A percentile compares a stretch with the other conserved stretches of the same genome.
Evolutionary conservation across 1,140 invertebrate species (phyloP).

Genomic region (Thaumatotibia leucotreta): DNA sequence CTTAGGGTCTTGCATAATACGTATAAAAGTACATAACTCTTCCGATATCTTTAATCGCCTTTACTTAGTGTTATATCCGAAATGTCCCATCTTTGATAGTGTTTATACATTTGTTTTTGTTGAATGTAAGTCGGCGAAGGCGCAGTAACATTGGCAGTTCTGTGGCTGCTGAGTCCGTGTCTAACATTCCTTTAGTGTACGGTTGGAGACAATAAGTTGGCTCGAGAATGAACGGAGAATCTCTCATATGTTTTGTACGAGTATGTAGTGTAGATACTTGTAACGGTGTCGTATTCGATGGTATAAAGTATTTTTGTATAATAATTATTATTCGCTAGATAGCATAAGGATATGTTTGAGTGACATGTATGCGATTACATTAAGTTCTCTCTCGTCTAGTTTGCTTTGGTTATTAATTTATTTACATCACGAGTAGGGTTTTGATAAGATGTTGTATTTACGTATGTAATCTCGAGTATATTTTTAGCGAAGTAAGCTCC

Average conservation of each 20-base stretch:
- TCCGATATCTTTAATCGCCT: background rate
- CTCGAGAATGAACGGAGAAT: background rate
- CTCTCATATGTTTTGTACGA: background rate
- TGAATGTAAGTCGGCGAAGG: background rate
- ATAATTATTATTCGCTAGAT: background rate
- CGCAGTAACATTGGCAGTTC: background rate
- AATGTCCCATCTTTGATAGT: background rate
- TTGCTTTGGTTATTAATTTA: conserved; percentile 12
- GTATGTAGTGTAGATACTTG: background rate
- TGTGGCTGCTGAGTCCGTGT: background rate
- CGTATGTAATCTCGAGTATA: conserved; percentile 11
- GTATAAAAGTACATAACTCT: conserved; percentile 2
- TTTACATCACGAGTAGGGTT: background rate
- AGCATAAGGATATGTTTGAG: background rate
- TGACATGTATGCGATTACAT: background rate
- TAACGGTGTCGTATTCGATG: conserved; percentile 3
- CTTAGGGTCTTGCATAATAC: background rate
- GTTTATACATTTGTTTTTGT: background rate
- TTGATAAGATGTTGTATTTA: conserved; percentile 12
- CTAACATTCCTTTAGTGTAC: background rate
- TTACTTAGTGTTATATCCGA: background rate
- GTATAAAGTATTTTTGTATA: conserved; percentile 13
- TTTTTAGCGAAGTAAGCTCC: background rate
- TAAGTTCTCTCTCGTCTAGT: conserved; percentile 4
- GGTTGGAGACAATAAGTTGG: background rate